These are phyloP conservation scores for Cirrhinus molitorella DNA, from an alignment of 2,797 vertebrate species.

Conservation along the genomic window DNA sequence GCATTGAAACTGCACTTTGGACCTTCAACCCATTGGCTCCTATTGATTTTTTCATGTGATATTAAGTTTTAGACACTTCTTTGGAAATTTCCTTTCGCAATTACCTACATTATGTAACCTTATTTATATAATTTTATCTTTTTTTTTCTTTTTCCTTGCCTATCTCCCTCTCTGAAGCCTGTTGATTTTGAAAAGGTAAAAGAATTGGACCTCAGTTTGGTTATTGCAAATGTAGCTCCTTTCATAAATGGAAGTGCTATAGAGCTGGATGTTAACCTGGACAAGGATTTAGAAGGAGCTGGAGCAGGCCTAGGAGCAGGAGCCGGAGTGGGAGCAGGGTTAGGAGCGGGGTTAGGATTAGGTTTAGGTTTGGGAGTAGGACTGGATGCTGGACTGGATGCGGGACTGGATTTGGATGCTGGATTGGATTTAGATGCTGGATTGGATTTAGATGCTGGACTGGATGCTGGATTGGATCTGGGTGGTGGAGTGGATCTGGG, in stretches of 20 bases:
- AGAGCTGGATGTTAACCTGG: conserved; percentile 2
- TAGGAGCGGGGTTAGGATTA: neutral
- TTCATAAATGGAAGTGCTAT: conserved; percentile 79
- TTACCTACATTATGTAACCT: neutral
- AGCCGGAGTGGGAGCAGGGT: neutral
- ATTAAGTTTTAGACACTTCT: neutral
- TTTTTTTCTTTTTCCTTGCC: conserved; percentile 10
- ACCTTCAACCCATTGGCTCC: too few species aligned
- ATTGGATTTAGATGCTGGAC: neutral
- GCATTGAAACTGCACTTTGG: too few species aligned
- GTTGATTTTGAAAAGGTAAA: conserved; percentile 89
- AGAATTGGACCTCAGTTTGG: conserved; percentile 80
- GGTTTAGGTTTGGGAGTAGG: conserved; percentile 11
- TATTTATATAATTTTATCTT: neutral
- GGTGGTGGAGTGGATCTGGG: conserved; percentile 33
- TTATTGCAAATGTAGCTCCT: conserved; percentile 88
- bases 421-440: conserved; percentile 7
- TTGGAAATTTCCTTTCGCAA: neutral
- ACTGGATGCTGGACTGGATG: conserved; percentile 22
- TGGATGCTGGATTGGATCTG: conserved; percentile 8
- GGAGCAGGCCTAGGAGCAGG: neutral
- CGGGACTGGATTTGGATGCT: neutral
- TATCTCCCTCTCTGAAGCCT: conserved; percentile 69
- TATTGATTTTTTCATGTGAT: neutral
- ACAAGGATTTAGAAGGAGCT: conserved; percentile 5